Conservation (phyloP, 2,113 vertebrate genomes). For the Prunella fulvescens region DNA sequence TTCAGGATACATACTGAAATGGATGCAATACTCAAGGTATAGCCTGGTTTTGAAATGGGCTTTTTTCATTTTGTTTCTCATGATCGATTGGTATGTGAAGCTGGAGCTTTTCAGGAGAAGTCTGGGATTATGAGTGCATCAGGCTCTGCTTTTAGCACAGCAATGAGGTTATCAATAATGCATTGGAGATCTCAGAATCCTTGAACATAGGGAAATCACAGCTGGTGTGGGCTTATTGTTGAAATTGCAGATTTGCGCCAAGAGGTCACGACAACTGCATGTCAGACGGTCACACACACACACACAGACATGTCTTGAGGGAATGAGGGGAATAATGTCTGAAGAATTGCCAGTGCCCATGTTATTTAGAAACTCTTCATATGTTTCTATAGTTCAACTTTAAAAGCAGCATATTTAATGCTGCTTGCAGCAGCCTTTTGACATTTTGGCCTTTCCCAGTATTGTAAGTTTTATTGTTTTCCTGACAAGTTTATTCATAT, state of each 20-base stretch:
- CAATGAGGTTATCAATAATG: constrained; percentile 78
- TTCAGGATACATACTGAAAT: not conserved
- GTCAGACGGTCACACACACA: constrained; percentile 32
- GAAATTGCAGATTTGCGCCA: constrained; percentile 51
- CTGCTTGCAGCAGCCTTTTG: constrained; percentile 61
- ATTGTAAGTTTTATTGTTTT: constrained; percentile 68
- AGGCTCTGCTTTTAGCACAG: constrained; percentile 66
- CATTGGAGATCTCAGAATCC: constrained; percentile 63
- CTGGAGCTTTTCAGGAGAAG: constrained; percentile 60
- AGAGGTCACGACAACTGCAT: constrained; percentile 49
- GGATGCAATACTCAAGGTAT: not conserved
- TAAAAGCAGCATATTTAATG: constrained; percentile 59
- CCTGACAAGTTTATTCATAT: constrained; percentile 75
- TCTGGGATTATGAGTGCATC: constrained; percentile 60
- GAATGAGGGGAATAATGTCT: not conserved
- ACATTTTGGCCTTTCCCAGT: constrained; percentile 34
- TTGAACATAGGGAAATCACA: constrained; percentile 46
- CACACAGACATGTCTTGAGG: constrained; percentile 22
- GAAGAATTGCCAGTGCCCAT: constrained; percentile 8
- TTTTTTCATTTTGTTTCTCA: constrained; percentile 7
- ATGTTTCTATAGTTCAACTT: constrained; percentile 27
- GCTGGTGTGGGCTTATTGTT: constrained; percentile 58
- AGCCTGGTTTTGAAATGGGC: constrained; percentile 22
- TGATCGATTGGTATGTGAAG: constrained; percentile 46
- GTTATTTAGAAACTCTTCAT: constrained; percentile 47